Conservation (phyloP, 2,797 vertebrate species). For the Catostomus latipinnis region DNA sequence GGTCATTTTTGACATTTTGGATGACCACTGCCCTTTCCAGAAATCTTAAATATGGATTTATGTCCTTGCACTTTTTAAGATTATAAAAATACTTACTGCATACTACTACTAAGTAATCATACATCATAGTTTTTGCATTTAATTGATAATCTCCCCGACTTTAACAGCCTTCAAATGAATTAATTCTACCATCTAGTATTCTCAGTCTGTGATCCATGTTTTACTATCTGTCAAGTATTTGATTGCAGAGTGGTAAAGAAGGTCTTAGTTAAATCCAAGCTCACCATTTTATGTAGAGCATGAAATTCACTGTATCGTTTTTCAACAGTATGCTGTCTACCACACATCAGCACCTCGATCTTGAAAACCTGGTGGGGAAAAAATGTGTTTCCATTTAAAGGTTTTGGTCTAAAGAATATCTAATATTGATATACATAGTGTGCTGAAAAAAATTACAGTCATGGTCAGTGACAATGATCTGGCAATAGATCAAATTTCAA, state of each 20-base stretch:
- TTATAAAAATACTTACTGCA: too few relatives aligned
- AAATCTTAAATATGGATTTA: neutral
- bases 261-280: conserved; percentile 12
- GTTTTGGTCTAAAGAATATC: too few relatives aligned
- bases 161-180: too few relatives aligned
- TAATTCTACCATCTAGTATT: too few relatives aligned
- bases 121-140: too few relatives aligned
- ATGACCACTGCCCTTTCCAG: neutral
- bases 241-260: neutral
- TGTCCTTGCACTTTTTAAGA: neutral
- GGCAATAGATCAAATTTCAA: too few relatives aligned
- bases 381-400: neutral
- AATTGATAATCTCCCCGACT: too few relatives aligned
- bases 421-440: too few relatives aligned
- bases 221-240: neutral
- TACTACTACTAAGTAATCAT: too few relatives aligned
- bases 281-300: conserved; percentile 96
- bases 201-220: neutral
- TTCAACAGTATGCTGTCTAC: conserved; percentile 93
- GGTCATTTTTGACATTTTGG: neutral
- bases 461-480: too few relatives aligned
- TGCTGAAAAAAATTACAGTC: too few relatives aligned
- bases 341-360: conserved; percentile 93
- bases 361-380: conserved; percentile 88
- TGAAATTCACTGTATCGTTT: conserved; percentile 99